Conservation (phyloP, 1,140 invertebrate species). For the Lepidurus couesii region DNA sequence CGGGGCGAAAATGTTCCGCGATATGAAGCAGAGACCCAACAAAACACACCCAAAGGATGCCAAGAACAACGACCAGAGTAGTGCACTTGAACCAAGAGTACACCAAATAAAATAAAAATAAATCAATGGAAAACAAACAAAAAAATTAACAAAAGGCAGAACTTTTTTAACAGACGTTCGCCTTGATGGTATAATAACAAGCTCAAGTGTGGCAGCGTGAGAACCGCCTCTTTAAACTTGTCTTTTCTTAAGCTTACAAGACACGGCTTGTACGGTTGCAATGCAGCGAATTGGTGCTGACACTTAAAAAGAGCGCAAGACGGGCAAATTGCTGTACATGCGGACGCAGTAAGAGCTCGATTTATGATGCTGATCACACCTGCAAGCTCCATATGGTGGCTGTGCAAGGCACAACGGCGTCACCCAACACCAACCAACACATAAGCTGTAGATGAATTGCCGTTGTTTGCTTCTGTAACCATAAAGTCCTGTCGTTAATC, state of each 20-base stretch:
- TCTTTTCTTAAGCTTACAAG: not conserved
- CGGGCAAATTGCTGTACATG: conserved; percentile 4
- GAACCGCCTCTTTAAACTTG: not conserved
- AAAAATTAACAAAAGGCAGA: not conserved
- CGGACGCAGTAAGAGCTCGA: not conserved
- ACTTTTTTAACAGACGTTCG: not conserved
- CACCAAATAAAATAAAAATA: not conserved
- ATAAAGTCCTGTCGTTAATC: too few species aligned
- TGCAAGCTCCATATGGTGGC: not conserved
- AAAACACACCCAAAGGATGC: not conserved
- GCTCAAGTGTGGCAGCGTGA: not conserved
- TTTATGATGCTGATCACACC: conserved; percentile 9
- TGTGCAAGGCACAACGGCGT: not conserved
- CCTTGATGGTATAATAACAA: not conserved
- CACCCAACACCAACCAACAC: not conserved
- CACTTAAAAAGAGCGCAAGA: not conserved
- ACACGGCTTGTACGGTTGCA: not conserved
- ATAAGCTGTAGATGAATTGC: not conserved
- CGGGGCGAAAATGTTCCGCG: not conserved
- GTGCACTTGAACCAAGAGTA: not conserved
- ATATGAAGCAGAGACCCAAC: conserved; percentile 3
- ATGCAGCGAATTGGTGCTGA: not conserved
- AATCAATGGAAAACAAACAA: not conserved
- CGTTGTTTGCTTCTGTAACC: not conserved
- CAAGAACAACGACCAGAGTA: too few species aligned